Percentiles rank a stretch among this genome's conserved stretches.
Conservation (phyloP, 1,140 invertebrate species). For the Drosophila saltans region DNA sequence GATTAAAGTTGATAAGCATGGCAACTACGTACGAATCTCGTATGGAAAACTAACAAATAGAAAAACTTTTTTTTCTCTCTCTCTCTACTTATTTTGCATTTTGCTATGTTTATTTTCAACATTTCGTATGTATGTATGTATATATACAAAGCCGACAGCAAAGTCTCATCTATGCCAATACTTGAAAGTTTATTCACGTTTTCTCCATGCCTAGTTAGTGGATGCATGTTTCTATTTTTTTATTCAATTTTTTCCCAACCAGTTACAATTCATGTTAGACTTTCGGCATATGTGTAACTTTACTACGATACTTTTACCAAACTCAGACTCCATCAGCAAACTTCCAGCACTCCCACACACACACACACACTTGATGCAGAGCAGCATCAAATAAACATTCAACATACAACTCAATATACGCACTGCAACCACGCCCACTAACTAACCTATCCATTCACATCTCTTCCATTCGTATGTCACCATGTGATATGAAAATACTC, state of each 20-base stretch:
- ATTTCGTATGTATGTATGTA: conserved; percentile 2
- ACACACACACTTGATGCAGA: neutral
- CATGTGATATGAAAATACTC: conserved; percentile 52
- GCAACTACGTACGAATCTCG: neutral
- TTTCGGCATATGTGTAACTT: conserved; percentile 17
- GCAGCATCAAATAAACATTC: conserved; percentile 57
- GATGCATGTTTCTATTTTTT: conserved; percentile 38
- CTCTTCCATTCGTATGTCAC: conserved; percentile 28
- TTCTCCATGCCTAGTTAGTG: conserved; percentile 41
- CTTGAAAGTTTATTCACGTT: conserved; percentile 39
- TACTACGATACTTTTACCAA: conserved; percentile 26
- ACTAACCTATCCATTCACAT: too few species aligned
- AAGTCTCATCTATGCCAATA: conserved; percentile 49
- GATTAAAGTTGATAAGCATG: neutral
- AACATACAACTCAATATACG: conserved; percentile 53
- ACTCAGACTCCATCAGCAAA: conserved; percentile 10
- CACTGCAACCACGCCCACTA: conserved; percentile 25
- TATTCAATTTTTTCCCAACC: conserved; percentile 24
- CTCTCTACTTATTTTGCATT: neutral
- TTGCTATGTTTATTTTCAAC: conserved; percentile 18
- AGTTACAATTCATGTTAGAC: conserved; percentile 36
- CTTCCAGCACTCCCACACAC: conserved; percentile 19
- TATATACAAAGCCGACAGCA: neutral
- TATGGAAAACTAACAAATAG: conserved; percentile 5
- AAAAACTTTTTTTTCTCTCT: neutral